phyloP scores from a whole-genome alignment of 2,113 vertebrate genomes.

The Entelurus aequoreus region DNA sequence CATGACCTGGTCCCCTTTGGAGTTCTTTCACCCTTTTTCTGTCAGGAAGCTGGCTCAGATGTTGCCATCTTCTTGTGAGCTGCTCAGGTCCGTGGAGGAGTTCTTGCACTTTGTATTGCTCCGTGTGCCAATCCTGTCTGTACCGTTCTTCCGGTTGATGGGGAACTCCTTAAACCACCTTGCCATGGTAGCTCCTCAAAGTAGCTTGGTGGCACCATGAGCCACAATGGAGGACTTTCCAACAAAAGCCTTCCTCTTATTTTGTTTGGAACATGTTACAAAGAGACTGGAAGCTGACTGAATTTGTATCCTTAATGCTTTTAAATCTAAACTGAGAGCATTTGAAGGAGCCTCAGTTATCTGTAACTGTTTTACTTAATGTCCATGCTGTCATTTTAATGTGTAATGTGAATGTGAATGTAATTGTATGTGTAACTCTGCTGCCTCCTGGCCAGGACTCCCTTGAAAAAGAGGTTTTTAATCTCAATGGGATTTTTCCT shows the following conservation, averaged over 20 bases:
- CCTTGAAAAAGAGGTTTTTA: too few species aligned
- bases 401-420: too few species aligned
- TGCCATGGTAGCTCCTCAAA: slow-evolving; percentile 73
- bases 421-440: too few species aligned
- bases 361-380: too few species aligned
- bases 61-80: slow-evolving; percentile 61
- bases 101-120: slow-evolving; percentile 67
- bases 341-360: too few species aligned
- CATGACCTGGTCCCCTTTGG: slow-evolving; percentile 50
- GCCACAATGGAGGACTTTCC: slow-evolving; percentile 9
- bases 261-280: slow-evolving; percentile 50
- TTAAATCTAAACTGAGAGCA: too few species aligned
- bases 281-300: too few species aligned
- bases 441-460: too few species aligned
- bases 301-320: too few species aligned
- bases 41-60: slow-evolving; percentile 75
- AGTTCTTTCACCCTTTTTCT: slow-evolving; percentile 80
- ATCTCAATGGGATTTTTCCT: too few species aligned
- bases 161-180: slow-evolving; percentile 92
- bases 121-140: slow-evolving; percentile 72
- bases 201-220: slow-evolving; percentile 39
- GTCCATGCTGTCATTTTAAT: too few species aligned
- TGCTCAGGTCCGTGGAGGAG: slow-evolving; percentile 58
- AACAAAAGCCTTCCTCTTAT: slow-evolving; percentile 62
- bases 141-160: slow-evolving; percentile 79